Evolutionary conservation across 2,113 vertebrate genomes (phyloP).

Genomic region (Triplophysa siluroides): DNA sequence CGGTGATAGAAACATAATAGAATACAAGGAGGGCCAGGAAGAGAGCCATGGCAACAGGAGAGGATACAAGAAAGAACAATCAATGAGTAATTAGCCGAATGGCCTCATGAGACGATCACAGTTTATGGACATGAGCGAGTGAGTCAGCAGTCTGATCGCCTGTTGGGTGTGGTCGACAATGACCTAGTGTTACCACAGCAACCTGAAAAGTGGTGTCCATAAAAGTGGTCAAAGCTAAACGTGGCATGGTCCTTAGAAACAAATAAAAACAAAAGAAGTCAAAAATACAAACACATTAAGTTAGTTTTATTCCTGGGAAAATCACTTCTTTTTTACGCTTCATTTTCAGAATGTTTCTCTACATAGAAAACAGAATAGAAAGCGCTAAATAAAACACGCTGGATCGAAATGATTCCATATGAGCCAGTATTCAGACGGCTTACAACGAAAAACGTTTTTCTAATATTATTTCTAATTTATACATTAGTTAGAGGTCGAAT

Average conservation of each 20-base stretch:
- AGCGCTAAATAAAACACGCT: neutral
- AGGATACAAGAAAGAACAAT: constrained; percentile 31
- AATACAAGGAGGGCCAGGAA: constrained; percentile 55
- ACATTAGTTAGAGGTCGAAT: neutral
- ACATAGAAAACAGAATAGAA: neutral
- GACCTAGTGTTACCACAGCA: constrained; percentile 54
- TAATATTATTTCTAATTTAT: neutral
- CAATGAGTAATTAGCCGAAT: constrained; percentile 33
- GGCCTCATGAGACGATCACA: neutral
- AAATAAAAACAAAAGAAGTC: neutral
- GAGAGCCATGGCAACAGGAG: constrained; percentile 30
- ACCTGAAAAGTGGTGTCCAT: constrained; percentile 51
- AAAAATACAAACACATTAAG: neutral
- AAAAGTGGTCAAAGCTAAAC: constrained; percentile 52
- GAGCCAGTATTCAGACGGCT: neutral
- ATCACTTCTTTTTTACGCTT: neutral
- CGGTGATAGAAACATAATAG: constrained; percentile 17
- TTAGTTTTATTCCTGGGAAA: neutral
- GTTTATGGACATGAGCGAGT: constrained; percentile 21
- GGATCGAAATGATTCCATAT: neutral
- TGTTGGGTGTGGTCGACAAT: constrained; percentile 56
- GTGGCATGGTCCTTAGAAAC: constrained; percentile 56
- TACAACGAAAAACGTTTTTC: neutral
- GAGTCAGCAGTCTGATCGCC: constrained; percentile 62
- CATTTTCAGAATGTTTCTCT: neutral